Conservation (phyloP, 92 coral and sea anemone species). For the Anthopleura xanthogrammica region DNA sequence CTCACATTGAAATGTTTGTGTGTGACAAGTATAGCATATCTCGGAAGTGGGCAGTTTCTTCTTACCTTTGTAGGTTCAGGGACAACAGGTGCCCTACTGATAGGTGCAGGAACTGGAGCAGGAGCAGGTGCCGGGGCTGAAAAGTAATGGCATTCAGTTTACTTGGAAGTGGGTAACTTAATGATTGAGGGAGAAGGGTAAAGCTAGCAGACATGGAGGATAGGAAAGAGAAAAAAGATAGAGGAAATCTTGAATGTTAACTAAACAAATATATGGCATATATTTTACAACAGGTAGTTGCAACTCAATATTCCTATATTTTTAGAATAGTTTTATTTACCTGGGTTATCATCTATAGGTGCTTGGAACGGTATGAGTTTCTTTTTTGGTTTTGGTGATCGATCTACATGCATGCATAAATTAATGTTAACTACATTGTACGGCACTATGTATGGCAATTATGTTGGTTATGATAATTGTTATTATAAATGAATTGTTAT, state of each 20-base stretch:
- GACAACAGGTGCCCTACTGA: constrained; percentile 18
- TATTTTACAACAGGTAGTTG: not conserved
- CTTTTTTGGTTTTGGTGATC: constrained; percentile 80
- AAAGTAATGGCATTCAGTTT: not conserved
- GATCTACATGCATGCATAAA: constrained; percentile 49
- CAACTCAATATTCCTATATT: not conserved
- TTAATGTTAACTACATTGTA: not conserved
- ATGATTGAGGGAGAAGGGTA: not conserved
- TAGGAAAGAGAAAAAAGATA: not conserved
- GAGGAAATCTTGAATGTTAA: too few relatives aligned
- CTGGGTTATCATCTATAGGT: constrained; percentile 75
- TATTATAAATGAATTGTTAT: too few relatives aligned
- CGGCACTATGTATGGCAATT: too few relatives aligned
- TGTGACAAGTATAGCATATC: too few relatives aligned
- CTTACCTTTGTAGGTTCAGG: constrained; percentile 54
- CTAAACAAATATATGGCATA: too few relatives aligned
- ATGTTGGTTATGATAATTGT: too few relatives aligned
- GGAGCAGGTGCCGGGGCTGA: constrained; percentile 26
- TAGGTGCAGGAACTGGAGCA: constrained; percentile 7
- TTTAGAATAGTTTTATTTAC: constrained; percentile 19
- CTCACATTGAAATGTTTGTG: too few relatives aligned
- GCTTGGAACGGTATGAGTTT: constrained; percentile 80
- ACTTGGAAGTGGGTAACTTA: not conserved
- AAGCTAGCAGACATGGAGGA: not conserved
- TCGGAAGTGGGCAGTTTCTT: too few relatives aligned